Percentiles rank a stretch among this genome's conserved stretches.
phyloP scores from a whole-genome alignment of 2,888 invertebrate species.

The Magallana nippona region DNA sequence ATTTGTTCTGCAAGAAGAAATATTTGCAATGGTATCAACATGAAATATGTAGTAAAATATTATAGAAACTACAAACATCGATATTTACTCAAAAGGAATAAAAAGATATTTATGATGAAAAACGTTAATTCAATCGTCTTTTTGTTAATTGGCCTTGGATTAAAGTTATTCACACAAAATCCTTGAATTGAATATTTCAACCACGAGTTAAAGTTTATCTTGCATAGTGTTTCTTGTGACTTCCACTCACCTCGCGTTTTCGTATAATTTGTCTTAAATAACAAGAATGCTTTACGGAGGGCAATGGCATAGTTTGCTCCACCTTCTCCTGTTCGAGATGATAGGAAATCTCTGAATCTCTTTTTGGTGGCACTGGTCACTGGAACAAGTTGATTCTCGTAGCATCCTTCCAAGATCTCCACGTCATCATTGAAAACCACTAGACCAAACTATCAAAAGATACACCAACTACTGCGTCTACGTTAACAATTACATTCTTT shows the following conservation, averaged over 20 bases:
- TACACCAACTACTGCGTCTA: not conserved
- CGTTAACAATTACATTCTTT: not conserved
- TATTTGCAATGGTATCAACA: not conserved
- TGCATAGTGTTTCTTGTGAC: too few relatives aligned
- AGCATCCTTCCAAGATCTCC: not conserved
- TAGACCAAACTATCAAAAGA: slow-evolving; percentile 35
- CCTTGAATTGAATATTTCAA: too few relatives aligned
- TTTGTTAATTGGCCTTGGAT: too few relatives aligned
- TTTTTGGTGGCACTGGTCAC: slow-evolving; percentile 30
- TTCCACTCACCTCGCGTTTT: slow-evolving; percentile 33
- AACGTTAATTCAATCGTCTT: too few relatives aligned
- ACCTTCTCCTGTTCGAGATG: not conserved
- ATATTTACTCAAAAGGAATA: too few relatives aligned
- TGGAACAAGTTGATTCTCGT: slow-evolving; percentile 11
- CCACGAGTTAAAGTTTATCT: too few relatives aligned
- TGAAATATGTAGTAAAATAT: not conserved
- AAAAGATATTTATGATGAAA: too few relatives aligned
- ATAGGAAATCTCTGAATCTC: slow-evolving; percentile 10
- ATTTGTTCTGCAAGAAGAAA: slow-evolving; percentile 39
- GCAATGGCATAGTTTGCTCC: slow-evolving; percentile 39
- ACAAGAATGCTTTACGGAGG: slow-evolving; percentile 37
- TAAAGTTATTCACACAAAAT: too few relatives aligned
- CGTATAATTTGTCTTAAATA: not conserved
- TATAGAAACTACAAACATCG: not conserved
- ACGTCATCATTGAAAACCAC: slow-evolving; percentile 26